phyloP scores from a whole-genome alignment of 2,888 invertebrate species.

The Spatulosminthurus flaviceps region DNA sequence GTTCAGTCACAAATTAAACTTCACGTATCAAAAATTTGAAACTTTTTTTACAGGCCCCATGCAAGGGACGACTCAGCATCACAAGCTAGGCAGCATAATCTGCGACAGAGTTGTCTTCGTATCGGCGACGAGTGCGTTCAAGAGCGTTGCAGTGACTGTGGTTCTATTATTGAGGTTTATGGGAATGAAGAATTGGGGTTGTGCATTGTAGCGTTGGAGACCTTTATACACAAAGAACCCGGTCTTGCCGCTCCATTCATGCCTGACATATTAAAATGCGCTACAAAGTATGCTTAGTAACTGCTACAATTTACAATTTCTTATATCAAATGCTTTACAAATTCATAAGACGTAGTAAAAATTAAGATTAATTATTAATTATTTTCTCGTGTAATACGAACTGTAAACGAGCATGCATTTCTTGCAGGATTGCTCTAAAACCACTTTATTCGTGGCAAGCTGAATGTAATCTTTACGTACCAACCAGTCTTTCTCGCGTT shows the following conservation, averaged over 20 bases:
- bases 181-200: constrained; percentile 96
- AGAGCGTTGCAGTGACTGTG: constrained; percentile 87
- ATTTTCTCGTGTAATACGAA: neutral
- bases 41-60: constrained; percentile 31
- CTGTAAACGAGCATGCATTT: constrained; percentile 45
- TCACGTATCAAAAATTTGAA: too few relatives aligned
- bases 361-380: too few relatives aligned
- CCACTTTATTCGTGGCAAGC: constrained; percentile 89
- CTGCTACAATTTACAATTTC: too few relatives aligned
- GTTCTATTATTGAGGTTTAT: constrained; percentile 87
- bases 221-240: constrained; percentile 96
- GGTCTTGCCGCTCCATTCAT: constrained; percentile 91
- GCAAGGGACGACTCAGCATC: constrained; percentile 22
- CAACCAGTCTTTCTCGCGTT: constrained; percentile 93
- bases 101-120: constrained; percentile 73
- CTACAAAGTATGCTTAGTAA: constrained; percentile 76
- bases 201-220: constrained; percentile 90
- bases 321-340: too few relatives aligned
- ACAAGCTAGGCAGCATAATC: constrained; percentile 19
- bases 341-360: too few relatives aligned
- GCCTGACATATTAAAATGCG: constrained; percentile 88
- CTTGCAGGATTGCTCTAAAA: constrained; percentile 76
- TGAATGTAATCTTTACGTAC: constrained; percentile 86
- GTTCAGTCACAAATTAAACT: too few relatives aligned
- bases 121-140: constrained; percentile 78